Percentiles rank a stretch among this genome's conserved stretches.
phyloP scores from a whole-genome alignment of 2,113 vertebrate genomes.

The Sitta europaea region DNA sequence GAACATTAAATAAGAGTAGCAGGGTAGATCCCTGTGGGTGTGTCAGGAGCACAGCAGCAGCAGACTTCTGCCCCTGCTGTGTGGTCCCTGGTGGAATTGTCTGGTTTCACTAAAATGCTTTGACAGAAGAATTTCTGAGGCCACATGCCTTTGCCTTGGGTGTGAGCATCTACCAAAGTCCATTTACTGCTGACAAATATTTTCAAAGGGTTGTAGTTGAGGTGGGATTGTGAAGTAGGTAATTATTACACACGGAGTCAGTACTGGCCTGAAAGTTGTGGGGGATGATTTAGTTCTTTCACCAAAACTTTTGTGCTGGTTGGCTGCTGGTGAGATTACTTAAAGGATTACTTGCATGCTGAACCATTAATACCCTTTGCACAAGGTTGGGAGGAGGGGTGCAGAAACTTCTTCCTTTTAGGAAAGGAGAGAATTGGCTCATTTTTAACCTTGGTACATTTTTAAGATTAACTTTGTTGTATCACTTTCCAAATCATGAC shows the following conservation, averaged over 20 bases:
- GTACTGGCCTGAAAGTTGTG: neutral
- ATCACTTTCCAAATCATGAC: neutral
- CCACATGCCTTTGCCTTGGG: rapidly evolving
- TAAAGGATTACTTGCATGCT: neutral
- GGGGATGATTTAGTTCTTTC: neutral
- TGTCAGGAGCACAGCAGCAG: neutral
- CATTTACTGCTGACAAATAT: neutral
- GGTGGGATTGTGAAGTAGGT: neutral
- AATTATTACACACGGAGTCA: neutral
- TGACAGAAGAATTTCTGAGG: neutral
- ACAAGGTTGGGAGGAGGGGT: neutral
- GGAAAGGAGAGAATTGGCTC: neutral
- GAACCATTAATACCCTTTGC: neutral
- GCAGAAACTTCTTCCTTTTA: neutral
- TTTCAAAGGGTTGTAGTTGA: neutral
- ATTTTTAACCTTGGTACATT: neutral
- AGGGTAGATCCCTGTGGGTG: neutral
- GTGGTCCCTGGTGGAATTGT: neutral
- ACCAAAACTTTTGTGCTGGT: neutral
- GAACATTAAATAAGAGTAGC: neutral
- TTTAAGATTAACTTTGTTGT: neutral
- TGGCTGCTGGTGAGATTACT: neutral
- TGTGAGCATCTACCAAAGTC: neutral
- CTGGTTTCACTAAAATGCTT: neutral
- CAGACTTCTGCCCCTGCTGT: neutral